A percentile compares a stretch with the other conserved stretches of the same genome.
phyloP scores from a whole-genome alignment of 2,797 vertebrate species.

The Micrastur ruficollis region DNA sequence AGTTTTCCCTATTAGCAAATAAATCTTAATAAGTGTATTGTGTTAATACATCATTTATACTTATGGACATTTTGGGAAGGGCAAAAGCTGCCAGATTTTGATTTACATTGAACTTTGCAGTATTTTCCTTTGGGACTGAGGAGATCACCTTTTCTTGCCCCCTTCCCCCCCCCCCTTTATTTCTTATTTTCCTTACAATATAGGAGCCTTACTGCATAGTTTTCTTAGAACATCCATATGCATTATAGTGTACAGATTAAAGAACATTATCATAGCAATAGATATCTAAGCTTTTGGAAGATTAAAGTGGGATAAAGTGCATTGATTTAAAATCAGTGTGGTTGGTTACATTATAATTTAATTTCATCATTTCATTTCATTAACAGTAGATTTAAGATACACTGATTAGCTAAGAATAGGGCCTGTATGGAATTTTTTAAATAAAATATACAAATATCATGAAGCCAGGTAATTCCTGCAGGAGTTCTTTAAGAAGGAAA shows the following conservation, averaged over 20 bases:
- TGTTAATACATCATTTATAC: not conserved
- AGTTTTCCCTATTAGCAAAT: not conserved
- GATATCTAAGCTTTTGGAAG: not conserved
- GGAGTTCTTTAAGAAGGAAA: not conserved
- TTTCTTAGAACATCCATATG: not conserved
- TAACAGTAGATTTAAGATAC: not conserved
- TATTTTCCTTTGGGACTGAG: not conserved
- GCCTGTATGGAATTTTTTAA: not conserved
- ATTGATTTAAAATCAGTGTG: not conserved
- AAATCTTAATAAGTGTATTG: not conserved
- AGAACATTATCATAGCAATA: not conserved
- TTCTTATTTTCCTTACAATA: rapidly evolving
- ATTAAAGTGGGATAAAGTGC: not conserved
- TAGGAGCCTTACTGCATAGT: not conserved
- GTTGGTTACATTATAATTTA: not conserved
- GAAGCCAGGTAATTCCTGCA: not conserved
- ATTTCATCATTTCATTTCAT: not conserved
- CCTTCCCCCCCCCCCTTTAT: too few species aligned
- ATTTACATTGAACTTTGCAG: not conserved
- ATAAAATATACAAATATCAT: not conserved
- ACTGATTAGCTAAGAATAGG: not conserved
- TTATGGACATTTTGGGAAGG: not conserved
- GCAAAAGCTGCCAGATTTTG: not conserved
- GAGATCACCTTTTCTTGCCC: rapidly evolving
- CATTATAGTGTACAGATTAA: not conserved